These are phyloP conservation scores for Globicephala melas DNA, from an alignment of 2,113 vertebrate species.

Conservation along the genomic window DNA sequence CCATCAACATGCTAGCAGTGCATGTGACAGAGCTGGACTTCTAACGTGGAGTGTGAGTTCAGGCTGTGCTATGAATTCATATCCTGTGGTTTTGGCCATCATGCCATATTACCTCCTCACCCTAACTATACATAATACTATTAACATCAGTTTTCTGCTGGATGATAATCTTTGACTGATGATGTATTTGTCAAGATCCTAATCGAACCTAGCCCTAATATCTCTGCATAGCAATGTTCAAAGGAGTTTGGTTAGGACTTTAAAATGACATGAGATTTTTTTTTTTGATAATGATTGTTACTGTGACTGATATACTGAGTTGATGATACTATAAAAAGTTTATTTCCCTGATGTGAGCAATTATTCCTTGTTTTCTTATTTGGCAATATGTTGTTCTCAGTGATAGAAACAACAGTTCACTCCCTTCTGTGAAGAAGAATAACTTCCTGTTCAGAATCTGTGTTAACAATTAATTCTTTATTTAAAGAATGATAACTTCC, in stretches of 20 bases:
- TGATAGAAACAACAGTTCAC: background rate
- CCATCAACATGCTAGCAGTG: background rate
- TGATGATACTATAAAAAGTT: background rate
- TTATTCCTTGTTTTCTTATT: background rate
- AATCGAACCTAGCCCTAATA: background rate
- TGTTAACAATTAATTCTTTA: background rate
- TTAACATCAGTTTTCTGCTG: background rate
- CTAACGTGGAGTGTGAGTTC: background rate
- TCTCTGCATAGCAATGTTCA: background rate
- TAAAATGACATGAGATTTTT: background rate
- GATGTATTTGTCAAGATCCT: background rate
- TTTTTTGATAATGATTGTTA: background rate
- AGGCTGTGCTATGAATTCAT: background rate
- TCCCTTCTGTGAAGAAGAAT: background rate
- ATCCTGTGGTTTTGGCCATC: background rate
- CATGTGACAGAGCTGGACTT: background rate
- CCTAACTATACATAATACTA: rapidly evolving
- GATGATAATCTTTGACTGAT: background rate
- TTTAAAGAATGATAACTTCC: background rate
- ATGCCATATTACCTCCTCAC: background rate
- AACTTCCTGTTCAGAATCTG: background rate
- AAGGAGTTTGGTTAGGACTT: background rate
- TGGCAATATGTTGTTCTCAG: background rate
- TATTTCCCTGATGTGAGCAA: background rate
- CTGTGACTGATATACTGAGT: background rate